phyloP scores from a whole-genome alignment of 2,113 vertebrate genomes.

The Callopanchax toddi region DNA sequence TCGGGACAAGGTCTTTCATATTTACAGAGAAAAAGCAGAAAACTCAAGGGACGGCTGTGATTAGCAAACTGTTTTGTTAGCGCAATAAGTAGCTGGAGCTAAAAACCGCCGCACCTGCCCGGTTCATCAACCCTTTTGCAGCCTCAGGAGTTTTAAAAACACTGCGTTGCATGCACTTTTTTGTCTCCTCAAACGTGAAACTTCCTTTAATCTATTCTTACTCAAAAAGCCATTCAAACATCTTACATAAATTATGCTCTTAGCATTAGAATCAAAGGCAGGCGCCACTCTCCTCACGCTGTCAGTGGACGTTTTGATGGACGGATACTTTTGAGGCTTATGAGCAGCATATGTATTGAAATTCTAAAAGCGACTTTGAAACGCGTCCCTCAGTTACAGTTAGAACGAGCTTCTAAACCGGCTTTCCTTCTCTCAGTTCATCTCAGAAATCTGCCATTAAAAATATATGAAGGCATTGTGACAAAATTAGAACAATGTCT shows the following conservation, averaged over 20 bases:
- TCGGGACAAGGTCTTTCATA: constrained; percentile 78
- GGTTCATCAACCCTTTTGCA: constrained; percentile 67
- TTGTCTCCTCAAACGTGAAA: constrained; percentile 67
- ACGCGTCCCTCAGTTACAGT: constrained; percentile 38
- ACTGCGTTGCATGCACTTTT: constrained; percentile 72
- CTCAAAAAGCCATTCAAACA: constrained; percentile 81
- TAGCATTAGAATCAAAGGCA: constrained; percentile 83
- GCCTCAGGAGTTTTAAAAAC: constrained; percentile 69
- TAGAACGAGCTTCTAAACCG: constrained; percentile 21
- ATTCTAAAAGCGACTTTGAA: constrained; percentile 62
- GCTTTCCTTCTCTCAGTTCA: constrained; percentile 9
- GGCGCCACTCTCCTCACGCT: constrained; percentile 64
- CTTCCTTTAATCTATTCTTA: constrained; percentile 81
- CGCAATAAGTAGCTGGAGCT: constrained; percentile 63
- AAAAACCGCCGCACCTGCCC: constrained; percentile 62
- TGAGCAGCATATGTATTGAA: constrained; percentile 64
- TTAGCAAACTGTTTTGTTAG: constrained; percentile 74
- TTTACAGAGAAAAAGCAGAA: constrained; percentile 68
- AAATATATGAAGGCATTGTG: constrained; percentile 14
- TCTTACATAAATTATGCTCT: constrained; percentile 86
- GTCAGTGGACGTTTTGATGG: constrained; percentile 76
- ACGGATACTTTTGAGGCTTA: constrained; percentile 65
- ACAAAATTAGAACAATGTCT: constrained; percentile 21
- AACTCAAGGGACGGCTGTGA: constrained; percentile 70
- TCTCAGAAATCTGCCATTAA: constrained; percentile 19